Percentiles rank a stretch among this genome's conserved stretches.
phyloP scores from a whole-genome alignment of 2,797 vertebrate genomes.

The Morus bassanus region DNA sequence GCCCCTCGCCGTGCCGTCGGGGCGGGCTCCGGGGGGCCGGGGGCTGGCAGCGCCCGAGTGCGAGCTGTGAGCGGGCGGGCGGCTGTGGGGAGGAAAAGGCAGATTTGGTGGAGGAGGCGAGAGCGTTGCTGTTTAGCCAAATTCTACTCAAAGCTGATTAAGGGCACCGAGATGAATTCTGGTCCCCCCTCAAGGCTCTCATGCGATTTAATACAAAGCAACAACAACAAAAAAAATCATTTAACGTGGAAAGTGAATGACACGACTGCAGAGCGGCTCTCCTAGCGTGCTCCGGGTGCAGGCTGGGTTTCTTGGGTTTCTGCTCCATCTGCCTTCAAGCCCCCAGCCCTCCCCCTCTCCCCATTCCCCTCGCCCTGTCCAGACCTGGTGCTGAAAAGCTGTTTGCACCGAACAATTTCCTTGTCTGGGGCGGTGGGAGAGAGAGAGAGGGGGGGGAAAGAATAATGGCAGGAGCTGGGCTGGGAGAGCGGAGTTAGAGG shows the following conservation, averaged over 20 bases:
- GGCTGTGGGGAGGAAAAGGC: not conserved
- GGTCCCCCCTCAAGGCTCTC: not conserved
- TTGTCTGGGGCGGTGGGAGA: not conserved
- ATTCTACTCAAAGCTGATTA: conserved; percentile 30
- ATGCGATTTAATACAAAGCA: not conserved
- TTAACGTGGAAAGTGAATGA: not conserved
- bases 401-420: not conserved
- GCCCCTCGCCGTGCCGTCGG: not conserved
- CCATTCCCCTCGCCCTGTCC: not conserved
- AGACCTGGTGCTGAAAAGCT: conserved; percentile 38
- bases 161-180: conserved; percentile 39
- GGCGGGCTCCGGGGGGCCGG: not conserved
- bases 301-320: not conserved
- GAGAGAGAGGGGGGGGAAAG: no score
- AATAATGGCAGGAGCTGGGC: not conserved
- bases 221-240: not conserved
- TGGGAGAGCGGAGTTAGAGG: not conserved
- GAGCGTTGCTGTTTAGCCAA: conserved; percentile 32
- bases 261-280: not conserved
- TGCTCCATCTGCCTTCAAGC: not conserved
- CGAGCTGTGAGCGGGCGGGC: not conserved
- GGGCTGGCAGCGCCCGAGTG: not conserved
- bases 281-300: not conserved
- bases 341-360: not conserved
- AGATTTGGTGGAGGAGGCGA: conserved; percentile 45